Base-by-base conservation (phyloP, 1,140 invertebrate genomes). In the Nymphalis io region DNA sequence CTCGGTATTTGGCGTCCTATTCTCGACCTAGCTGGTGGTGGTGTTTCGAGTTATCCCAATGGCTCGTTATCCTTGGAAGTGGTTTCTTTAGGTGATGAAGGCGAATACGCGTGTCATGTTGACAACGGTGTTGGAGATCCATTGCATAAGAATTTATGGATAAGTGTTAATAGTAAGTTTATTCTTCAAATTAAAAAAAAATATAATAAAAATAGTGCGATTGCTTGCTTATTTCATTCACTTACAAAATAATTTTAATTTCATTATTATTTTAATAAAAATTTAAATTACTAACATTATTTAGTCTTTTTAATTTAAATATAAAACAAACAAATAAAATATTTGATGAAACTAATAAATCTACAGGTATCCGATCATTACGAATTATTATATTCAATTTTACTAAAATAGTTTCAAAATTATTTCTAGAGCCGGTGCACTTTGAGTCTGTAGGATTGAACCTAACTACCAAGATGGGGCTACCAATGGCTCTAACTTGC, bases 101-200 rank as follows among this genome's bases (percentile, higher is more conserved):
- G 97, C 4, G 94, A 95, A 82, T 98, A 98, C 85, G 93, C 97
- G 51, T 98, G 97, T 81, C 94, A 96, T 64, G 96, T 97, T 0
- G 95, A 95, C 69, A 98, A 98, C 78, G 95, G 95, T n/a, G 96
- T 98, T 57, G 97, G 97, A 1, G 93, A 95, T 8, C 94, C 95
- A 0, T 85, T 96, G 1, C 95, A 94, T 74, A 97, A 96, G 92
- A 94, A 95, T 71, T 93, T 97, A 68, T 95, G 94, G 83, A 94
- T 97, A 2, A 95, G 94, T 80, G 95, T 97, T 53, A 95, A 97
- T 83, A 95, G 95, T 95, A 94, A 93, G 93, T 93, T 62, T 44
- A 33, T 13, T 42, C 11, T 42, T 1, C 4, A 42, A 42, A 11
- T 42, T 15, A 1, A n/a, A 42, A 42, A 13, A 42, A 39, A 39